These are phyloP conservation scores for Notarius quadriscutis DNA, from an alignment of 2,113 vertebrate species.

Conservation along the genomic window DNA sequence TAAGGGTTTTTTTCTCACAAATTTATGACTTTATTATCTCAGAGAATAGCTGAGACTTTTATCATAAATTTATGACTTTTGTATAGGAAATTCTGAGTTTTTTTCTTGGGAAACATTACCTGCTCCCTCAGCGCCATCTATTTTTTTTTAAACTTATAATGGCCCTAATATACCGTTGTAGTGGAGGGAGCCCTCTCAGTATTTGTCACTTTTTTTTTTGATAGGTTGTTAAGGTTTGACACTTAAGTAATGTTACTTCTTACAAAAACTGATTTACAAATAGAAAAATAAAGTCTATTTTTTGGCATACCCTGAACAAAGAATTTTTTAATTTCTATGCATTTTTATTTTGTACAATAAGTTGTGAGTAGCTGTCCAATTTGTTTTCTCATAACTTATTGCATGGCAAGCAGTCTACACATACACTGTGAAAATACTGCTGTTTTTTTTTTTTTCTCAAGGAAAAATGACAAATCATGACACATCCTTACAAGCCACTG, in stretches of 20 bases:
- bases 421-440: background rate
- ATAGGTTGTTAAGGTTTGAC: background rate
- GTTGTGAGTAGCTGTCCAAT: background rate
- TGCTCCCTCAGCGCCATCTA: too few species aligned
- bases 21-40: too few species aligned
- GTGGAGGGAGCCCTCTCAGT: background rate
- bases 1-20: too few species aligned
- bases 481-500: background rate
- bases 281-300: background rate
- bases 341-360: background rate
- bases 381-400: background rate
- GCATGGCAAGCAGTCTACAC: background rate
- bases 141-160: too few species aligned
- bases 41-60: too few species aligned
- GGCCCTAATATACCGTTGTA: too few species aligned
- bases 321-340: background rate
- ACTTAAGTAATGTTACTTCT: background rate
- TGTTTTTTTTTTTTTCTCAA: background rate
- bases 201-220: background rate
- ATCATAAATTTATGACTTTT: too few species aligned
- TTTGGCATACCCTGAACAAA: background rate
- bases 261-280: background rate
- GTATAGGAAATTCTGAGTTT: too few species aligned
- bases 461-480: background rate
- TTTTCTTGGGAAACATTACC: too few species aligned